phyloP scores from a whole-genome alignment of 1,140 invertebrate species.

The Achroia grisella region DNA sequence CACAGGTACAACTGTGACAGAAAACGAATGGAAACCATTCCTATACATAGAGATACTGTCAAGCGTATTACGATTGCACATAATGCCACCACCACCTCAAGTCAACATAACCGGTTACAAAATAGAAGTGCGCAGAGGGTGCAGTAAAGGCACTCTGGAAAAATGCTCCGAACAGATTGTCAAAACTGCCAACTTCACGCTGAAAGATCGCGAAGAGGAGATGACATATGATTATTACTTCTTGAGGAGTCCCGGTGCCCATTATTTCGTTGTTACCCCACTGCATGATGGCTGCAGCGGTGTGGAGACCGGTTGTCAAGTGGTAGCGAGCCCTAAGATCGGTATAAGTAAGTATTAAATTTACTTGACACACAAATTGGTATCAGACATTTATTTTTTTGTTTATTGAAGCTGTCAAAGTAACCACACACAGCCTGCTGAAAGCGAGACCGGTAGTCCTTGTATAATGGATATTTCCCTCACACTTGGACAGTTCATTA shows the following conservation, averaged over 20 bases:
- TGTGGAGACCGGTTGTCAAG: conserved; percentile 20
- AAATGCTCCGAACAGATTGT: conserved; percentile 23
- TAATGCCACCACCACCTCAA: conserved; percentile 45
- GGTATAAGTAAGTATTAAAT: conserved; percentile 37
- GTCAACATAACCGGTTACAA: conserved; percentile 38
- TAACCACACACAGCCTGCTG: too few species aligned
- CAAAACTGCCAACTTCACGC: conserved; percentile 18
- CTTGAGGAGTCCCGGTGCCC: conserved; percentile 32
- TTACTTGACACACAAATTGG: too few species aligned
- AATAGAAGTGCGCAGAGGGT: conserved; percentile 41
- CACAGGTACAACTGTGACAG: conserved; percentile 38
- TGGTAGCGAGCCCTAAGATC: conserved; percentile 46
- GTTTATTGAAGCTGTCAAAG: too few species aligned
- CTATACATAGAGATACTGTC: conserved; percentile 52
- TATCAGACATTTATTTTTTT: too few species aligned
- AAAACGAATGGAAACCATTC: conserved; percentile 55
- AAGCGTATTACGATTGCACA: conserved; percentile 39
- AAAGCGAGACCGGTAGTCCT: too few species aligned
- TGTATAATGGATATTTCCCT: too few species aligned
- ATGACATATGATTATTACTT: conserved; percentile 43
- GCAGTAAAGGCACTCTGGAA: conserved; percentile 17
- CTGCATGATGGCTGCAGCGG: conserved; percentile 32
- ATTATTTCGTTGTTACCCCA: conserved; percentile 47
- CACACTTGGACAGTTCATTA: too few species aligned
- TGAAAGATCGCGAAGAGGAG: conserved; percentile 35